A percentile compares a stretch with the other conserved stretches of the same genome.
Conservation (phyloP, 2,113 vertebrate species). For the Ranitomeya variabilis region DNA sequence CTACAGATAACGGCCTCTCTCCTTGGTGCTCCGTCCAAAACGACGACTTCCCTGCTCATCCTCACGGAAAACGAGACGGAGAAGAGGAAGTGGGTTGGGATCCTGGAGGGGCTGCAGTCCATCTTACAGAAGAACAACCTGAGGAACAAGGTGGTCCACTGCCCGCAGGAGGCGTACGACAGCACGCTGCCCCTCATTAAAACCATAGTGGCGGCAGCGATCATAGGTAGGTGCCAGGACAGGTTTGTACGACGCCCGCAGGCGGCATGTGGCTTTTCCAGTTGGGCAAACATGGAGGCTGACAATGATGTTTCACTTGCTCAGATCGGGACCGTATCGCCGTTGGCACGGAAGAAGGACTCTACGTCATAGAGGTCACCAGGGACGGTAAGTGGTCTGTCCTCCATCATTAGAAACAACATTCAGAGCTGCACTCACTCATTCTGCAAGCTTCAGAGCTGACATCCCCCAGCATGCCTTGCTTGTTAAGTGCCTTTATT, state of each 20-base stretch:
- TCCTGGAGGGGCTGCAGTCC: slow-evolving; percentile 89
- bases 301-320: slow-evolving; percentile 2
- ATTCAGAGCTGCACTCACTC: background rate
- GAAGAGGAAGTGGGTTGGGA: slow-evolving; percentile 94
- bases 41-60: slow-evolving; percentile 84
- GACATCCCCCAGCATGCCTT: background rate
- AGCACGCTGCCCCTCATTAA: slow-evolving; percentile 91
- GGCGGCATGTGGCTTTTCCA: no score
- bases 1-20: slow-evolving; percentile 88
- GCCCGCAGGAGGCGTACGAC: slow-evolving; percentile 92
- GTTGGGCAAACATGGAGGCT: background rate
- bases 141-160: slow-evolving; percentile 82
- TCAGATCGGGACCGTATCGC: slow-evolving; percentile 91
- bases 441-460: background rate
- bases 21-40: slow-evolving; percentile 81
- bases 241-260: background rate
- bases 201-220: slow-evolving; percentile 82
- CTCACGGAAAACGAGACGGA: slow-evolving; percentile 93
- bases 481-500: background rate
- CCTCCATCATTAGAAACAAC: background rate
- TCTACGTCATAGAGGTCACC: slow-evolving; percentile 93
- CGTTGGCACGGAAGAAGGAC: slow-evolving; percentile 91
- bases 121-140: slow-evolving; percentile 91
- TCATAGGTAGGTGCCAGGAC: slow-evolving; percentile 80
- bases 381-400: slow-evolving; percentile 83